These are phyloP conservation scores for Macropus fuliginosus DNA, from an alignment of 2,797 vertebrate species.

Conservation along the genomic window DNA sequence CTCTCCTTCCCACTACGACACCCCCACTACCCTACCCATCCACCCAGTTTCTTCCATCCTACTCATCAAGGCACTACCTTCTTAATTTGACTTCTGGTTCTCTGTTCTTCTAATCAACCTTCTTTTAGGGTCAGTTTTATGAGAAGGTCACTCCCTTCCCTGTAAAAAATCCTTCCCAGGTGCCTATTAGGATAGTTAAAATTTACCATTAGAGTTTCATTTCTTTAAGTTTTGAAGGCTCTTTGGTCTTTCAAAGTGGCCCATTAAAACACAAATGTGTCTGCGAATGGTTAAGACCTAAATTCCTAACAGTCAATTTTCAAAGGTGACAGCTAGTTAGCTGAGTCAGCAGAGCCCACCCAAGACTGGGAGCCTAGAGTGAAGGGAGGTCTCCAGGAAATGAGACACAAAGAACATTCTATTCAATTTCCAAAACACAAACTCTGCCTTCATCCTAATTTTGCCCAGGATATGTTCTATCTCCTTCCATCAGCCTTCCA, in stretches of 20 bases:
- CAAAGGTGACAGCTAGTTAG: slow-evolving; percentile 21
- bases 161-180: not conserved
- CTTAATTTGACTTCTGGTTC: not conserved
- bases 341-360: not conserved
- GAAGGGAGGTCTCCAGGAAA: not conserved
- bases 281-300: slow-evolving; percentile 39
- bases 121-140: slow-evolving; percentile 18
- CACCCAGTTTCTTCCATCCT: not conserved
- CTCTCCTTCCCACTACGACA: not conserved
- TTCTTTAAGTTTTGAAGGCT: slow-evolving; percentile 50
- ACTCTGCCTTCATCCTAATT: not conserved
- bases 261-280: slow-evolving; percentile 39
- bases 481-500: not conserved
- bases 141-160: slow-evolving; percentile 5
- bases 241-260: slow-evolving; percentile 49
- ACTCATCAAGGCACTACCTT: not conserved
- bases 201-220: slow-evolving; percentile 27
- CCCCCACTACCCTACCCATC: not conserved
- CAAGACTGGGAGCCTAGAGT: slow-evolving; percentile 27
- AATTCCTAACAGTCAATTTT: not conserved
- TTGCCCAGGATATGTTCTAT: not conserved
- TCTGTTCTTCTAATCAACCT: not conserved
- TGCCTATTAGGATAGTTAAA: slow-evolving; percentile 15
- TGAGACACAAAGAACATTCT: not conserved
- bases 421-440: not conserved